Evolutionary conservation across 2,888 invertebrate genomes (phyloP).

Genomic region (Oscheius sp.): DNA sequence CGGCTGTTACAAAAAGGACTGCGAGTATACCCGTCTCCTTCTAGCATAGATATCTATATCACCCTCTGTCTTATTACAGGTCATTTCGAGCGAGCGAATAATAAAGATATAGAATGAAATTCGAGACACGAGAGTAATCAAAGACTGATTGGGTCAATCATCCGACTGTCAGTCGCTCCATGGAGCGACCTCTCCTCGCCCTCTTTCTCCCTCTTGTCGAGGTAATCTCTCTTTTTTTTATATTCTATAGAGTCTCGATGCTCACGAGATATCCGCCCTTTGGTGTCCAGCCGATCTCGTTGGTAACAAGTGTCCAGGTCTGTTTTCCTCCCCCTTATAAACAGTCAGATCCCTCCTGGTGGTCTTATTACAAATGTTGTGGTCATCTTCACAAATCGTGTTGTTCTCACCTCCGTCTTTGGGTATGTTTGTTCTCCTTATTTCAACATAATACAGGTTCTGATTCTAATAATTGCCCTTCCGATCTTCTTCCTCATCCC

Average conservation of each 20-base stretch:
- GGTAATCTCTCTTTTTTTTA: not conserved
- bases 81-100: slow-evolving; percentile 20
- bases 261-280: slow-evolving; percentile 4
- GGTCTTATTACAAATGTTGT: no score
- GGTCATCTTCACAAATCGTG: slow-evolving; percentile 9
- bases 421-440: not conserved
- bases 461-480: slow-evolving; percentile 15
- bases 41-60: slow-evolving; percentile 26
- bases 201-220: slow-evolving; percentile 8
- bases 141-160: slow-evolving; percentile 6
- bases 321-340: not conserved
- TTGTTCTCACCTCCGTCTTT: slow-evolving; percentile 14
- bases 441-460: slow-evolving; percentile 20
- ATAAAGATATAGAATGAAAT: slow-evolving; percentile 1
- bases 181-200: slow-evolving; percentile 10
- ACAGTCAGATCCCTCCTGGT: no score
- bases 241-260: not conserved
- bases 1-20: slow-evolving; percentile 12
- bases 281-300: slow-evolving; percentile 18
- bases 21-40: slow-evolving; percentile 25
- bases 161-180: not conserved
- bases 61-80: slow-evolving; percentile 6
- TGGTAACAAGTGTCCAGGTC: slow-evolving; percentile 6
- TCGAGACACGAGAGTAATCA: not conserved
- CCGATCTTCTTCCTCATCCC: slow-evolving; percentile 22